Base-by-base conservation (phyloP, 2,888 invertebrate species). In the Rhimphoctona megacephalus region DNA sequence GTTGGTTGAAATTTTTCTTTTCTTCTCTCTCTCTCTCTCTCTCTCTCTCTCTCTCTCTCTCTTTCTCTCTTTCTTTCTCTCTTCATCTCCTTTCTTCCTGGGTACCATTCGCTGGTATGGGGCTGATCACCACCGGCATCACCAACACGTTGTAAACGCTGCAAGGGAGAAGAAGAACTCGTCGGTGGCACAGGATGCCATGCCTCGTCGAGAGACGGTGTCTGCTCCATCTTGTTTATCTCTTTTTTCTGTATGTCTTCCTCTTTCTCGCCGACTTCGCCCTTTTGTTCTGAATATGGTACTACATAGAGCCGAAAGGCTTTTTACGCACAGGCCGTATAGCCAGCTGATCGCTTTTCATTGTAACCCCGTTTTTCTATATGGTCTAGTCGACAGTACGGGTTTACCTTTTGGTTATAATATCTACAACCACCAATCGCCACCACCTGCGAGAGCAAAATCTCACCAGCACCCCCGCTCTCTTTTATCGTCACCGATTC, bases 261-360 rank as follows among this genome's bases (percentile, higher is more conserved):
- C 9, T 39, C 9, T 39, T 7, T 39, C 39, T 3, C 8, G 6
- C 6, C 39, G 9, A 39, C 46, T 39, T 61, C 52, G 61, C 79
- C 77, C 67, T 78, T 81, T 39, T 9, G 39, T 39, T 7, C 39
- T 39, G 39, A 39, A 39, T 72, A 52, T 57, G 72, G 33, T 70
- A 43, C 70, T 69, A 25, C 61, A 57, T 25, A 52, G 61, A n/a
- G 25, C 25, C 30, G 74, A 46, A 66, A 81, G 83, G 76, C 81
- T 61, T 80, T 66, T n/a, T 43, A 61, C 54, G 7, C 49, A 17
- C n/a, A 43, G 57, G 66, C 78, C 67, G 87, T 83, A 61, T 14
- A 22, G 92, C 91, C 92, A 92, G 92, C 92, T 92, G 92, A 92
- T 92, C 91, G n/a, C 87, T 57, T 17, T 64, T 76, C 83, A 77